phyloP scores from a whole-genome alignment of 2,888 invertebrate genomes.

The Dolichomitus sp. region DNA sequence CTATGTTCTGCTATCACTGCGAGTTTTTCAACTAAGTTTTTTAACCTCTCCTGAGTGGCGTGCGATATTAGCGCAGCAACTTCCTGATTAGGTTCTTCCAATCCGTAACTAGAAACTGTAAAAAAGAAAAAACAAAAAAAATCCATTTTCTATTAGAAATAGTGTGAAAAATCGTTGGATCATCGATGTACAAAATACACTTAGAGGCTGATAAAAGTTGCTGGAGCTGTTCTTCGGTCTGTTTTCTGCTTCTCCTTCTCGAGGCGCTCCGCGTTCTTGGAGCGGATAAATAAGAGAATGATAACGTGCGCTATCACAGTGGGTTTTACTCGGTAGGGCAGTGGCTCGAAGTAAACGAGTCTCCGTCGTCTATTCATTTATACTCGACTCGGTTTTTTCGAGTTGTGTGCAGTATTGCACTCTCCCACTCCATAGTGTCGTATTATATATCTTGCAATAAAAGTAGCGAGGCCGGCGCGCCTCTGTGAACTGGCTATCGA shows the following conservation, averaged over 20 bases:
- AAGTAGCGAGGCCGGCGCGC: constrained; percentile 60
- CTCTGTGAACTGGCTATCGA: constrained; percentile 59
- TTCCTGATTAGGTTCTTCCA: constrained; percentile 95
- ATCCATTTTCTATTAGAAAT: too few relatives aligned
- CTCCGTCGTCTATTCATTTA: constrained; percentile 18
- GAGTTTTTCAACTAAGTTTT: constrained; percentile 96
- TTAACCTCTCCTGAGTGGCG: constrained; percentile 97
- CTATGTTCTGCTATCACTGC: constrained; percentile 98
- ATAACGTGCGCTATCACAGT: background rate
- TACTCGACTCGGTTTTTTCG: background rate
- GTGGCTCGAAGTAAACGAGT: background rate
- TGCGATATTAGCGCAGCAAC: constrained; percentile 97
- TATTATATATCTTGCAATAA: constrained; percentile 46
- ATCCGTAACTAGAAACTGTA: constrained; percentile 89
- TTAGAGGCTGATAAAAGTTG: background rate
- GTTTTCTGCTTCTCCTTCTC: background rate
- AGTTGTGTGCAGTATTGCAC: constrained; percentile 19
- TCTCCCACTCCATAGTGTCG: background rate
- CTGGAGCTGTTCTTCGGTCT: background rate
- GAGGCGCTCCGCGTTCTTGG: background rate
- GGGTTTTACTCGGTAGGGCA: background rate
- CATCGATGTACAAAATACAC: background rate
- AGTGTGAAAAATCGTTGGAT: too few relatives aligned
- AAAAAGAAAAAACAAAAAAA: constrained; percentile 60
- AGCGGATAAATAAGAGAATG: background rate